Evolutionary conservation across 92 coral and sea anemone genomes (phyloP).

Genomic region (Zoanthus gigantus): DNA sequence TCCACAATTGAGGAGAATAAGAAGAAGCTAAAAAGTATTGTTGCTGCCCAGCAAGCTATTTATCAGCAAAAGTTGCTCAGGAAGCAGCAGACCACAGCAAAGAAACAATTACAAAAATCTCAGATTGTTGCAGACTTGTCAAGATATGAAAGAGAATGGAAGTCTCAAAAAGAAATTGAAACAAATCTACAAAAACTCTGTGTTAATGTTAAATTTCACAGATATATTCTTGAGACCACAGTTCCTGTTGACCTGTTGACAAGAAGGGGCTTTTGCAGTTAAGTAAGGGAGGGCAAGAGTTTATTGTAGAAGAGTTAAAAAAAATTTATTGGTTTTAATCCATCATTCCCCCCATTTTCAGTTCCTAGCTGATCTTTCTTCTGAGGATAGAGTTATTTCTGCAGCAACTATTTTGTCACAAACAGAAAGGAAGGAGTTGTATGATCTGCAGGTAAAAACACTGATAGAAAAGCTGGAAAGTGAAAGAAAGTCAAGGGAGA

Average conservation of each 20-base stretch:
- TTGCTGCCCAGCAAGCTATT: slow-evolving; percentile 11
- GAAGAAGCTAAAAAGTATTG: background rate
- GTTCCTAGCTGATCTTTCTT: slow-evolving; percentile 16
- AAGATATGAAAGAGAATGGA: slow-evolving; percentile 23
- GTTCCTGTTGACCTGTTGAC: slow-evolving; percentile 27
- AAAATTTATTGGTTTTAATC: slow-evolving; percentile 1
- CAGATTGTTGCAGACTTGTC: slow-evolving; percentile 17
- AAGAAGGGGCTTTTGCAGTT: slow-evolving; percentile 17
- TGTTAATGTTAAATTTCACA: slow-evolving; percentile 16
- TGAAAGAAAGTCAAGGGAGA: too few species aligned
- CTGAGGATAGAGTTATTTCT: slow-evolving; percentile 17
- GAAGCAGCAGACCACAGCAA: too few species aligned
- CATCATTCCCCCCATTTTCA: slow-evolving; percentile 7
- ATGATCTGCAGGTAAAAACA: too few species aligned
- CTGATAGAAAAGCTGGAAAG: too few species aligned
- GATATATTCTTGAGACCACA: background rate
- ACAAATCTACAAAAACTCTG: slow-evolving; percentile 7
- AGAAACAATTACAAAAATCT: too few species aligned
- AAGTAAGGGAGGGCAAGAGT: slow-evolving; percentile 17
- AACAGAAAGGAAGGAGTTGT: background rate
- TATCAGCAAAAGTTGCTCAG: slow-evolving; percentile 1
- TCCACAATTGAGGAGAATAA: background rate
- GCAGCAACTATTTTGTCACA: background rate
- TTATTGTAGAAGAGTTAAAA: background rate
- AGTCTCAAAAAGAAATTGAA: slow-evolving; percentile 13